phyloP scores from a whole-genome alignment of 2,888 invertebrate genomes.

The Zhengitettix transpicula region DNA sequence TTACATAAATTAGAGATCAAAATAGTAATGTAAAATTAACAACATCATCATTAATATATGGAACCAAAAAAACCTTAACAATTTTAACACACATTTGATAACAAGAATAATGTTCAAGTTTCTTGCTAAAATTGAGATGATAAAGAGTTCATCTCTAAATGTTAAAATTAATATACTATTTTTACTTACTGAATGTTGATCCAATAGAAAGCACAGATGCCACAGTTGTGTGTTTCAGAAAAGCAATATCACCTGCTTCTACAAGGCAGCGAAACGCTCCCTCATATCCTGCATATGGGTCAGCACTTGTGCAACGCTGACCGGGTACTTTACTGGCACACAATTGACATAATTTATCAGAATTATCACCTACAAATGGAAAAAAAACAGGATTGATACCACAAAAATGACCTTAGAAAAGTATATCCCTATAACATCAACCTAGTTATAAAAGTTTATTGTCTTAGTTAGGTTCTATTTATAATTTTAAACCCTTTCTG shows the following conservation, averaged over 20 bases:
- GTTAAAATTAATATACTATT: not conserved
- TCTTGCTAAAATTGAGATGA: no score
- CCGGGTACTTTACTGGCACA: slow-evolving; percentile 70
- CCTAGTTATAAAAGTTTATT: no score
- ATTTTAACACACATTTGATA: no score
- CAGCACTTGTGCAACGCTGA: slow-evolving; percentile 61
- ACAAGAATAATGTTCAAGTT: no score
- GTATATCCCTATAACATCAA: no score
- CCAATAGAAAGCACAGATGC: slow-evolving; percentile 36
- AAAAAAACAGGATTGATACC: not conserved
- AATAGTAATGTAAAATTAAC: no score
- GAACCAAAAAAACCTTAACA: no score
- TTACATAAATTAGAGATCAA: no score
- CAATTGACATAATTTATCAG: slow-evolving; percentile 56
- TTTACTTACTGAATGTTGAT: slow-evolving; percentile 32
- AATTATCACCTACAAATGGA: slow-evolving; percentile 43
- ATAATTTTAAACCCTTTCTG: no score
- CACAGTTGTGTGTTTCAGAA: slow-evolving; percentile 71
- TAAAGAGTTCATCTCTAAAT: not conserved
- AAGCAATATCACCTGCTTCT: slow-evolving; percentile 77
- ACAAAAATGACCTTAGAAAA: no score
- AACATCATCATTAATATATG: no score
- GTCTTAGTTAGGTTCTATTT: no score
- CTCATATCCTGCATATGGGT: slow-evolving; percentile 82
- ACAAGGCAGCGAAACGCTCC: slow-evolving; percentile 80